phyloP scores from a whole-genome alignment of 2,888 invertebrate genomes.

The Cheilosia grossa region DNA sequence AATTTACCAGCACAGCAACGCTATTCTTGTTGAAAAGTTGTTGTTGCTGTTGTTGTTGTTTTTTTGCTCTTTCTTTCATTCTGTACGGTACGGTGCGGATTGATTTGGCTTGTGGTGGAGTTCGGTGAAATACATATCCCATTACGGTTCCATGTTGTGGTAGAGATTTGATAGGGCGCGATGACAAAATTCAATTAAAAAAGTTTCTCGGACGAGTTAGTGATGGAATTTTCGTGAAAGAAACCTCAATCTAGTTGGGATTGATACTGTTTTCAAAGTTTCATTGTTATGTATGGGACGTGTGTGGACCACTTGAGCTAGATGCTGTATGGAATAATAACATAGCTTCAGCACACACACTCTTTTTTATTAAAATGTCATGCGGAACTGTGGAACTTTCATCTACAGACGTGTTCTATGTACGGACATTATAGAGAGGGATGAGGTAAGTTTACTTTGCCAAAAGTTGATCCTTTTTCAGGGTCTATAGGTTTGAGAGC shows the following conservation, averaged over 20 bases:
- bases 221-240: conserved; percentile 45
- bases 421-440: too few species aligned
- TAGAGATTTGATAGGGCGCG: conserved; percentile 17
- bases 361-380: too few species aligned
- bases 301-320: too few species aligned
- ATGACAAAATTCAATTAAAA: conserved; percentile 74
- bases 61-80: background rate
- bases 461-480: too few species aligned
- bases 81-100: conserved; percentile 8
- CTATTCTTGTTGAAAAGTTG: conserved; percentile 11
- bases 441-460: too few species aligned
- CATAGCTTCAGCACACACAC: too few species aligned
- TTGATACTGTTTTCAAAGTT: conserved; percentile 39
- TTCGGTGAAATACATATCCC: conserved; percentile 55
- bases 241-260: conserved; percentile 47
- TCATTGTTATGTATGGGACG: conserved; percentile 5
- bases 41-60: background rate
- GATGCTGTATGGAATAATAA: background rate
- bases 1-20: conserved; percentile 49
- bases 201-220: conserved; percentile 63
- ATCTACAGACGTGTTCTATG: too few species aligned
- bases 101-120: conserved; percentile 41
- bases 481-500: too few species aligned
- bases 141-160: conserved; percentile 44
- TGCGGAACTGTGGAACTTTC: too few species aligned